Evolutionary conservation across 37 sponge, comb jelly and placozoan species (phyloP), one percentile per base, ranked within the genome.

Genomic region (Ianthella basta): DNA sequence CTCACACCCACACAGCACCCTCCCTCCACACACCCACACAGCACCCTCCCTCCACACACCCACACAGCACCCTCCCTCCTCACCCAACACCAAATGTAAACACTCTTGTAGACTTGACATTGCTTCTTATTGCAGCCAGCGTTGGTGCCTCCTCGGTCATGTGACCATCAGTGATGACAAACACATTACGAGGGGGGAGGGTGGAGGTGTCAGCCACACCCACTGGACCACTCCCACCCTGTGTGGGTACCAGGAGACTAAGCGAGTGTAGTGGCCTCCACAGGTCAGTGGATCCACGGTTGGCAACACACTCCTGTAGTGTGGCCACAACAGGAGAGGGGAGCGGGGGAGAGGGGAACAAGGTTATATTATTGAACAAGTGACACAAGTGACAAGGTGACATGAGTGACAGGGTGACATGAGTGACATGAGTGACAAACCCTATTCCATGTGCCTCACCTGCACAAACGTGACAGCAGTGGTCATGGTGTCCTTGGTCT

Each of bases 91-190:
- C n/a, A n/a, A 21, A 84, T 34, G 14, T 63, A 94, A n/a, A n/a
- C n/a, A n/a, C n/a, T n/a, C n/a, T n/a, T n/a, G n/a, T n/a, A n/a
- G n/a, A n/a, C n/a, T n/a, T 93, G 88, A 80, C 79, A 66, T 97
- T 92, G 59, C 93, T 80, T 61, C 93, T 92, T 79, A 93, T 59
- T 35, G 92, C 94, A 66, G 93, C 98, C 2, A 97, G 81, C 21
- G 90, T 61, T 30, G 14, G 92, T 90, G 84, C 95, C 91, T 0
- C 91, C 96, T 36, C 91, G 88, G 92, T 91, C 83, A 92, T 82
- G 89, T 96, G 97, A 82, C 97, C 97, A 90, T 97, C 97, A 44
- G 91, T 84, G 65, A 97, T 82, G 54, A 93, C 96, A 37, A 94
- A 54, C 89, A 80, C 15, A 96, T 96, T 89, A 94, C 96, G 92